phyloP scores from a whole-genome alignment of 2,113 vertebrate genomes.

The Todiramphus saurophagus region DNA sequence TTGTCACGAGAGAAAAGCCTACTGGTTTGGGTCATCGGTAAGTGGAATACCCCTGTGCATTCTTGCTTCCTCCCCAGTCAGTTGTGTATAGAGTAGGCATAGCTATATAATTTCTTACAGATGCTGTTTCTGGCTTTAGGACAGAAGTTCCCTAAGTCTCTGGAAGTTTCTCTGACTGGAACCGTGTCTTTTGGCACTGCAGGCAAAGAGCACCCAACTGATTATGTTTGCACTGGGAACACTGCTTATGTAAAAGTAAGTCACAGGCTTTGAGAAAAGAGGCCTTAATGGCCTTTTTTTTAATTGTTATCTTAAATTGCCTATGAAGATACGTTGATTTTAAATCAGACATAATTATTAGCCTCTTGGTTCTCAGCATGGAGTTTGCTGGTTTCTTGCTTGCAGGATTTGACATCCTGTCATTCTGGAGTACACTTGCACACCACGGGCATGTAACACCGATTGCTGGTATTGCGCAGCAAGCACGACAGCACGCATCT shows the following conservation, averaged over 20 bases:
- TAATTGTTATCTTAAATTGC: neutral
- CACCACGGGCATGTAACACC: neutral
- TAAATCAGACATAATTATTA: neutral
- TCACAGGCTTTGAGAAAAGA: neutral
- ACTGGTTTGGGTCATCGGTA: constrained; percentile 88
- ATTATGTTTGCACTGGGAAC: constrained; percentile 84
- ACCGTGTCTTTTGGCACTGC: constrained; percentile 78
- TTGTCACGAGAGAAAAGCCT: constrained; percentile 89
- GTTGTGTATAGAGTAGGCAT: neutral
- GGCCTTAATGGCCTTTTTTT: neutral
- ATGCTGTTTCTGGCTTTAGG: constrained; percentile 73
- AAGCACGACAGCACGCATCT: neutral
- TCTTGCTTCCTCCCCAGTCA: neutral
- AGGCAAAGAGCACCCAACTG: constrained; percentile 75
- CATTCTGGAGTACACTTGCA: neutral
- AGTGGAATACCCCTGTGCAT: neutral
- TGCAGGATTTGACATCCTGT: neutral
- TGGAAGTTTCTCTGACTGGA: constrained; percentile 87
- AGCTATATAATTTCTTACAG: neutral
- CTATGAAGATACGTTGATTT: neutral
- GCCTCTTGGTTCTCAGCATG: neutral
- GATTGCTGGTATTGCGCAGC: neutral
- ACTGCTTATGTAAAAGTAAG: constrained; percentile 92
- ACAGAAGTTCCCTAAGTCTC: constrained; percentile 91
- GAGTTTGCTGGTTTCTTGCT: neutral